Base-by-base conservation (phyloP, 2,797 vertebrate genomes). In the Threskiornis aethiopicus region DNA sequence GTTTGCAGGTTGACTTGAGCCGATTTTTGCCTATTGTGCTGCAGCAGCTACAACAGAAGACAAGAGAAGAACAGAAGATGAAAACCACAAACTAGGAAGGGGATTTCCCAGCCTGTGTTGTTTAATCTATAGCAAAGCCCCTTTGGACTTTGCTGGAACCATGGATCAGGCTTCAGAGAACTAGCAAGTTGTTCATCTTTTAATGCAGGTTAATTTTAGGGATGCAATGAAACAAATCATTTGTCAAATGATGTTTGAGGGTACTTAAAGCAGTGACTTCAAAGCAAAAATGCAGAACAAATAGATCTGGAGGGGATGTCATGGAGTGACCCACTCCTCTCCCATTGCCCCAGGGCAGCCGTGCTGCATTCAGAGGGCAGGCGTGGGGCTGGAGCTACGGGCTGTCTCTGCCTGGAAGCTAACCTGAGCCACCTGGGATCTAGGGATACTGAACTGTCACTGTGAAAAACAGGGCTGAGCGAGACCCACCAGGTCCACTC, bases 1-100 rank as follows among this genome's bases (percentile, higher is more conserved):
- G 25, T 98, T 98, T 66, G 89, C 86, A 62, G 96, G 87, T 75
- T 91, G 97, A 49, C 95, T 52, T 15, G 97, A 95, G 66, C 97
- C 98, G 44, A 98, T 82, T 20, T 19, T 90, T 3, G 58, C 95
- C 97, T 96, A 97, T 25, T 92, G 75, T 47, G 75, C 96, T 35
- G 96, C 93, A 67, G 94, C 44, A 33, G 75, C 97, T 97, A 13
- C 29, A 72, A 85, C 71, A 78, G 28, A 66, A 64, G 25, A 90
- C 46, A 95, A 29, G 72, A 3, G 25, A 42, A 71, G 22, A 42
- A 33, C 5, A 42, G 31, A 64, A 67, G 52, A 49, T 77, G 42
- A 87, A 57, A 57, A 10, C 31, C 37, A 25, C 6, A 7, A 42
- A 21, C 11, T 44, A 49, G 29, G 55, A 49, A 61, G 6, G 57